Base-by-base conservation (phyloP, 2,888 invertebrate species). In the Agonopterix arenella region DNA sequence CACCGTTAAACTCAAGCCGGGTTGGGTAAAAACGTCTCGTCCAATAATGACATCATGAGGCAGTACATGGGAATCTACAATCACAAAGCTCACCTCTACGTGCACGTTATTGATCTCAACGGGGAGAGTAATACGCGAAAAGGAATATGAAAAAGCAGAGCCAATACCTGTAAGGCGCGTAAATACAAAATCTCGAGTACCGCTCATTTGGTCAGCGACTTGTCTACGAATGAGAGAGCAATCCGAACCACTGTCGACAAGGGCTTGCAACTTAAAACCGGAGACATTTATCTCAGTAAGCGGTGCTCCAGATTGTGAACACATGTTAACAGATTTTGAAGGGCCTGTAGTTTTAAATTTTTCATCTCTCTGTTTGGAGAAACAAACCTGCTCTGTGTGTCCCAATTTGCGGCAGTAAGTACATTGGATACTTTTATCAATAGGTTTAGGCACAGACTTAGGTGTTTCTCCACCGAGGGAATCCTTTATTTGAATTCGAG, bases 171-270 rank as follows among this genome's bases (percentile, higher is more conserved):
- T 47, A 11, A 47, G 28, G n/a, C 41, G 28, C 4, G 41, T 47
- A n/a, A 18, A 41, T 4, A 16, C 41, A n/a, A 18, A 10, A 5
- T 11, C 41, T 28, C 47, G 13, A n/a, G 7, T 47, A 10, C 47
- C 47, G 41, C 41, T 37, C 3, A 48, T 37, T 4, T 37, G 16
- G 18, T 37, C 37, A 2, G 48, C 48, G 36, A 44, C 11, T 2
- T 37, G 5, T 47, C 41, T 41, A 28, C 41, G 40, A n/a, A 48
- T 38, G 11, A 48, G 18, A 44, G 48, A 48, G 36, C 48, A 48
- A 48, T 48, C 48, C 13, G 48, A 44, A 44, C 48, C 48, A 37
- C 42, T 48, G 18, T 48, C 48, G 18, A 48, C 37, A 8, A 48
- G 2, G 16, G 48, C 44, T 16, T 48, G 44, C 36, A 38, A 48